Conservation (phyloP, 2,113 vertebrate genomes). For the Anas platyrhynchos region DNA sequence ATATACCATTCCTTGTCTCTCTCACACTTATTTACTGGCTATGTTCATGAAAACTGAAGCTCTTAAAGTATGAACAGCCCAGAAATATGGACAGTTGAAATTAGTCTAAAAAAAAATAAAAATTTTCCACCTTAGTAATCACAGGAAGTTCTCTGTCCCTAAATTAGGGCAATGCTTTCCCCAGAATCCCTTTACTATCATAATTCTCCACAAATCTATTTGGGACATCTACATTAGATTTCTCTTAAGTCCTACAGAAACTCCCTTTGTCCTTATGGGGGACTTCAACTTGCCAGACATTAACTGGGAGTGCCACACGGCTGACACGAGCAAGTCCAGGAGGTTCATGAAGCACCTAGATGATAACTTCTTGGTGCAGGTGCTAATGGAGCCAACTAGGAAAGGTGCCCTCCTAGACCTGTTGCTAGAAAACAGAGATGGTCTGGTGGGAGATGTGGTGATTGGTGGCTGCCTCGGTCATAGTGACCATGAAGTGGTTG, state of each 20-base stretch:
- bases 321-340: too few relatives aligned
- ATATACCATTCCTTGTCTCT: not conserved
- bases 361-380: too few relatives aligned
- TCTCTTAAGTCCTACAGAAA: not conserved
- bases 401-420: too few relatives aligned
- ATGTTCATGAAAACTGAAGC: not conserved
- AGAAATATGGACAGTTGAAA: not conserved
- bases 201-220: not conserved
- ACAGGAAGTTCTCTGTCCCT: not conserved
- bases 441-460: too few relatives aligned
- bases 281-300: too few relatives aligned
- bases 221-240: not conserved
- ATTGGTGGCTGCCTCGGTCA: too few relatives aligned
- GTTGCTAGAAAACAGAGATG: too few relatives aligned
- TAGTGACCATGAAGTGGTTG: too few relatives aligned
- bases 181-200: not conserved
- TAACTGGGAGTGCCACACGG: too few relatives aligned
- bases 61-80: not conserved
- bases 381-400: too few relatives aligned
- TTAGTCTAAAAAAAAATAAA: not conserved
- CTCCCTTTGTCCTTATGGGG: too few relatives aligned
- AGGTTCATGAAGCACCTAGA: too few relatives aligned
- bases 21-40: not conserved
- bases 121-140: fast-evolving
- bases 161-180: not conserved